Evolutionary conservation across 2,888 invertebrate genomes (phyloP).

Genomic region (Ormia ochracea): DNA sequence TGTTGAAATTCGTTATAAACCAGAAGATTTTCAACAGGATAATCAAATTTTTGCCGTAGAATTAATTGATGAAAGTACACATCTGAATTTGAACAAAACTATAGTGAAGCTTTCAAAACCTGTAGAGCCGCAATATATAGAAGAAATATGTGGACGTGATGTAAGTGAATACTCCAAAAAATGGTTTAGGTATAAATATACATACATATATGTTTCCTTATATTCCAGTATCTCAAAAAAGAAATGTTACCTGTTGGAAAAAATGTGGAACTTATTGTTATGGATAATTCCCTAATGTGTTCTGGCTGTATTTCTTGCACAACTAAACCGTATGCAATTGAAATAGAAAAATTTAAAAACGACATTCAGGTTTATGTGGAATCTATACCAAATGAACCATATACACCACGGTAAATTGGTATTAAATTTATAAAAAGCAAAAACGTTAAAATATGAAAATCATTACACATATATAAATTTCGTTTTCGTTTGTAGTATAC

Average conservation of each 20-base stretch:
- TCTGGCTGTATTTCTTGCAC: conserved; percentile 71
- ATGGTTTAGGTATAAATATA: too few species aligned
- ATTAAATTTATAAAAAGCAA: neutral
- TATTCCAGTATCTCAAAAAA: conserved; percentile 66
- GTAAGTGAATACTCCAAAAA: conserved; percentile 66
- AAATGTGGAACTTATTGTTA: conserved; percentile 69
- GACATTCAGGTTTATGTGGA: conserved; percentile 70
- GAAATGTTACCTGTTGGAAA: conserved; percentile 68
- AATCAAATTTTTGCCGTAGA: conserved; percentile 67
- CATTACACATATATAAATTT: too few species aligned
- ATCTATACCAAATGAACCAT: conserved; percentile 60
- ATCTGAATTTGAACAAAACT: conserved; percentile 70
- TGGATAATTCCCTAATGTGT: conserved; percentile 71
- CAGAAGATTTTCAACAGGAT: conserved; percentile 63
- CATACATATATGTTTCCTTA: neutral
- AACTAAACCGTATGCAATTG: conserved; percentile 66
- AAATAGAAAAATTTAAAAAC: conserved; percentile 69
- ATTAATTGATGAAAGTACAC: conserved; percentile 67
- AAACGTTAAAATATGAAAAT: neutral
- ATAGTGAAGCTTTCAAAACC: conserved; percentile 67
- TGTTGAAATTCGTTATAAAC: conserved; percentile 68
- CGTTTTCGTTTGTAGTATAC: too few species aligned
- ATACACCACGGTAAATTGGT: conserved; percentile 70
- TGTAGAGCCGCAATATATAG: conserved; percentile 62
- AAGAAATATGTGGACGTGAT: conserved; percentile 64